Evolutionary conservation across 2,113 vertebrate species (phyloP), one percentile per base, ranked within the genome.

Genomic region (Anthoscopus minutus): DNA sequence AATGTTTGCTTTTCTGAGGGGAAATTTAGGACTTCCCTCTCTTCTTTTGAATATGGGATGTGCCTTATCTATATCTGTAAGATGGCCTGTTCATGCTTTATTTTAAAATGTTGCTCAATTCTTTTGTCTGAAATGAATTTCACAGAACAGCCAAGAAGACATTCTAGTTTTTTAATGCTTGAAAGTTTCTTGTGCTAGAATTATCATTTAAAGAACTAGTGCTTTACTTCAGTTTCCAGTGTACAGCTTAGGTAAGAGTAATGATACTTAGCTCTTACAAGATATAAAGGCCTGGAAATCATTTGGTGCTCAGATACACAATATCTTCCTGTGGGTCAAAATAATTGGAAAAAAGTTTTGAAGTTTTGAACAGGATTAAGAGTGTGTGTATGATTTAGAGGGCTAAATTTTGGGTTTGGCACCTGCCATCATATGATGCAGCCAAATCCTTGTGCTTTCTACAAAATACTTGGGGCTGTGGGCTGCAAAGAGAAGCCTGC

Each of bases 391-490:
- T 73, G 58, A 82, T 77, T 69, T 69, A 50, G 7, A 57, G 62
- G 30, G 38, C 58, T 82, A 25, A 47, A 58, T 40, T 88, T 67
- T 71, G 40, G 3, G 1, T 93, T 89, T 81, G 65, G 13, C 38
- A 56, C 27, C 56, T 87, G 47, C 70, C 6, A 15, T 73, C 11
- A 6, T 23, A 10, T 31, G 66, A n/a, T 50, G 16, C 10, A 58
- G 18, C 37, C 27, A 58, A 86, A 77, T 8, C 86, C 40, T 57
- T 58, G 42, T 70, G 23, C 35, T 62, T 33, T 47, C 35, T 72
- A 4, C 31, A 58, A 47, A 86, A 14, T 20, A 19, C 38, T 71
- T 0, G 0, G 53, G 53, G 20, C 31, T 1, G 3, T 33, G 37
- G 16, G 33, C 67, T 90, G 54, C 56, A 19, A 23, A 38, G 65